These are phyloP conservation scores for Lacerta viridis DNA, from an alignment of 2,797 vertebrate species.

Conservation along the genomic window DNA sequence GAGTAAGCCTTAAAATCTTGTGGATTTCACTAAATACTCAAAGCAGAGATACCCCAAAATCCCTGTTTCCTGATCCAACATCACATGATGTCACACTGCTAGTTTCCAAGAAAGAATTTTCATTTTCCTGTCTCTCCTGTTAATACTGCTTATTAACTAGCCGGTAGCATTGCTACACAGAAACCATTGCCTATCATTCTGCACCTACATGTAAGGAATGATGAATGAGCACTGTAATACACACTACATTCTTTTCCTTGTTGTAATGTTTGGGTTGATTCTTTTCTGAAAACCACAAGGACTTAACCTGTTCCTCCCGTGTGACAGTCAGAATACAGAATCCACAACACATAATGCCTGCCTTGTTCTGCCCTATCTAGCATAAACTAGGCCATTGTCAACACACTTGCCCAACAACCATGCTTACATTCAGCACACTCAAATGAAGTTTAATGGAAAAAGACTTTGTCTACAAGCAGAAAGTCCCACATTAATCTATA, in stretches of 20 bases:
- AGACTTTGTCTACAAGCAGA: constrained; percentile 28
- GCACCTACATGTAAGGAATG: rapidly evolving
- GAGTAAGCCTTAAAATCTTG: not conserved
- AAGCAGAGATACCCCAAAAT: not conserved
- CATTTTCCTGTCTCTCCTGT: not conserved
- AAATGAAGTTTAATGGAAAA: constrained; percentile 21
- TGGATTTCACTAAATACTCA: not conserved
- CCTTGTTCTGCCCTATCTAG: constrained; percentile 46
- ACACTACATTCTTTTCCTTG: not conserved
- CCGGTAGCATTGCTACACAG: rapidly evolving
- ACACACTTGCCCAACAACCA: constrained; percentile 31
- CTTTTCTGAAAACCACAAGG: not conserved
- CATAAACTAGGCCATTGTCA: constrained; percentile 29
- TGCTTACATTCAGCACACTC: constrained; percentile 56
- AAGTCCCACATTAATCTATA: not conserved
- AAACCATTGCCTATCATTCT: not conserved
- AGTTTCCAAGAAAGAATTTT: not conserved
- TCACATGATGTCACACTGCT: not conserved
- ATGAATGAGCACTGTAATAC: not conserved
- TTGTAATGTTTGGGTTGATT: not conserved
- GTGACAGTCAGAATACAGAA: constrained; percentile 33
- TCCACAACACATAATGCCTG: constrained; percentile 23
- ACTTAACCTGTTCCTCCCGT: not conserved
- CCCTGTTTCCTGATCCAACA: not conserved
- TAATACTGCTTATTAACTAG: not conserved